Conservation (phyloP, 2,113 vertebrate species). For the Rhizomys pruinosus region DNA sequence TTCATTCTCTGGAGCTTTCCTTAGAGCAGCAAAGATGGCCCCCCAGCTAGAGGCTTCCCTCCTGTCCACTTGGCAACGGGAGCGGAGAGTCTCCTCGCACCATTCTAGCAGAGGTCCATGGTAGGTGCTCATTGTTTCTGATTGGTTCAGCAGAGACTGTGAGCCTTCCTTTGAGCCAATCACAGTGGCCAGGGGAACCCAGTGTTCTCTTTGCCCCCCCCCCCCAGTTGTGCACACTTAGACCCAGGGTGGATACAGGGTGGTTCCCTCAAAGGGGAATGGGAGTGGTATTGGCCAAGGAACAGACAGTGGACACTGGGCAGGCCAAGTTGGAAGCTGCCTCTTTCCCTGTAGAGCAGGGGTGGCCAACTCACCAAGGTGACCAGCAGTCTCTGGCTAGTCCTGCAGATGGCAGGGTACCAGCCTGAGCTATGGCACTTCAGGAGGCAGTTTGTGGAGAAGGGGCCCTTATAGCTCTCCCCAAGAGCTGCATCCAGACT, state of each 20-base stretch:
- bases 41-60: background rate
- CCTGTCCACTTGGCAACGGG: constrained; percentile 55
- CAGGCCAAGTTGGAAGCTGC: background rate
- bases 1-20: background rate
- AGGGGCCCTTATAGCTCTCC: background rate
- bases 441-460: background rate
- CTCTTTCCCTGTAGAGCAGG: constrained; percentile 28
- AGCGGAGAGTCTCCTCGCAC: background rate
- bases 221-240: constrained; percentile 20
- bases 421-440: background rate
- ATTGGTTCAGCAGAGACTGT: constrained; percentile 61
- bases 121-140: constrained; percentile 69
- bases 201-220: constrained; percentile 2
- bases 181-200: background rate
- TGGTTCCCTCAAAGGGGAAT: constrained; percentile 47
- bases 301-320: background rate
- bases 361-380: constrained; percentile 34
- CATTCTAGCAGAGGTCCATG: constrained; percentile 37
- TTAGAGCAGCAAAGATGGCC: constrained; percentile 6
- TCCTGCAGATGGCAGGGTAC: background rate
- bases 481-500: background rate
- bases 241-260: constrained; percentile 54
- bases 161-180: constrained; percentile 51
- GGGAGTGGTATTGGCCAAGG: constrained; percentile 46
- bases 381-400: background rate